Conservation (phyloP, 2,113 vertebrate genomes). For the Psephotus haematonotus region DNA sequence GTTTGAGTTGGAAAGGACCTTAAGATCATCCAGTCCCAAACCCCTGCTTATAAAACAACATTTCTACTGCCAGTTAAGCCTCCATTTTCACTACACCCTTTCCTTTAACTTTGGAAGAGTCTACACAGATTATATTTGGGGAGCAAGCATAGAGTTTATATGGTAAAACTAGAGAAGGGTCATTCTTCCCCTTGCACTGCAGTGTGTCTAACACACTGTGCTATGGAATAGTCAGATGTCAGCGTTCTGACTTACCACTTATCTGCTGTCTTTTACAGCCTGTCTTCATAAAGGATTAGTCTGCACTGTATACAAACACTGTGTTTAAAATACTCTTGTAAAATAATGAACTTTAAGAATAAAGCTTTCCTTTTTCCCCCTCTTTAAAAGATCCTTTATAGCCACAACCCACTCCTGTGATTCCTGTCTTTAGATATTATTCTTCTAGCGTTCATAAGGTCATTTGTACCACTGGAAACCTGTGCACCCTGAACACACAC, state of each 20-base stretch:
- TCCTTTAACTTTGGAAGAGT: background rate
- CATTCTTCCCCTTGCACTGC: background rate
- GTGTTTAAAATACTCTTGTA: background rate
- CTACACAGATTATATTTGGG: background rate
- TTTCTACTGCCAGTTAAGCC: background rate
- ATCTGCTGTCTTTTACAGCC: background rate
- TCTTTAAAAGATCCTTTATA: background rate
- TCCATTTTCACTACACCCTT: background rate
- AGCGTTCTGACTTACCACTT: background rate
- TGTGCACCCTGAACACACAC: background rate
- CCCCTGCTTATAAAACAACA: background rate
- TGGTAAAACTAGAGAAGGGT: background rate
- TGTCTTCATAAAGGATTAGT: background rate
- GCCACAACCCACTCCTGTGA: background rate
- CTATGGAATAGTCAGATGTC: background rate
- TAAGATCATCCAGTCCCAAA: background rate
- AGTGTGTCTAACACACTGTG: background rate
- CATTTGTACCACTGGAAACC: background rate
- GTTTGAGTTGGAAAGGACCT: background rate
- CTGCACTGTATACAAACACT: background rate
- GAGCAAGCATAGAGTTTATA: background rate
- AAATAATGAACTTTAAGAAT: background rate
- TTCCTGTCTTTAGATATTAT: background rate
- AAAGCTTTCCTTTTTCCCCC: background rate
- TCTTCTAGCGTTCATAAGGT: background rate